Evolutionary conservation across 1,140 invertebrate species (phyloP), one percentile per base, ranked within the genome.

Genomic region (Phthorimaea operculella): DNA sequence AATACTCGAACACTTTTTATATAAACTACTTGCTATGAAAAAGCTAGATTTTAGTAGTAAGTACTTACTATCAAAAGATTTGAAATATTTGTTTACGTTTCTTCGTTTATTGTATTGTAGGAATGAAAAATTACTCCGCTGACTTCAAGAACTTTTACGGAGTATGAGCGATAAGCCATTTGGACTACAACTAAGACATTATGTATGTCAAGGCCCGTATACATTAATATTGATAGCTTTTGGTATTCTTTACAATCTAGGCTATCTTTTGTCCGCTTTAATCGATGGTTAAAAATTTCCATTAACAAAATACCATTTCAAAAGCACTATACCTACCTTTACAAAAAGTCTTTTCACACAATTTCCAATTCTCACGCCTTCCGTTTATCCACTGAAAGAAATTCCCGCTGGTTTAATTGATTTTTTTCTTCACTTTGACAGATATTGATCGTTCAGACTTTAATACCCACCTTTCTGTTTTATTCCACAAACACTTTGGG

Each of bases 361-460:
- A 72, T 76, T 79, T 77, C 73, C 70, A 72, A 74, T 79, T 70
- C 70, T 73, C 68, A 68, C 64, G 68, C 75, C 68, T 78, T 71
- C 72, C 76, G 72, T 77, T 79, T 77, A 76, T 68, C 62, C 70
- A 72, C 68, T 78, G 66, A 73, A 79, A 74, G 76, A 77, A 79
- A 72, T 72, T 60, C 62, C 33, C 56, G 59, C 54, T 60, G 55
- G 70, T 78, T 77, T 79, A 79, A 79, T 79, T 82, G 74, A 78
- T 63, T 76, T 79, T 81, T 76, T 81, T 76, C 78, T 75, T 68
- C 68, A 55, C 70, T 74, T 77, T 77, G 73, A 78, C 72, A 76
- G 77, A 67, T 79, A 82, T 82, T 79, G 79, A 80, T 82, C 72
- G 76, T 34, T 58, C 45, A 63, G 65, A 63, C 60, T 72, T 76